Evolutionary conservation across 2,888 invertebrate genomes (phyloP).

Genomic region (Dichetophora obliterata): DNA sequence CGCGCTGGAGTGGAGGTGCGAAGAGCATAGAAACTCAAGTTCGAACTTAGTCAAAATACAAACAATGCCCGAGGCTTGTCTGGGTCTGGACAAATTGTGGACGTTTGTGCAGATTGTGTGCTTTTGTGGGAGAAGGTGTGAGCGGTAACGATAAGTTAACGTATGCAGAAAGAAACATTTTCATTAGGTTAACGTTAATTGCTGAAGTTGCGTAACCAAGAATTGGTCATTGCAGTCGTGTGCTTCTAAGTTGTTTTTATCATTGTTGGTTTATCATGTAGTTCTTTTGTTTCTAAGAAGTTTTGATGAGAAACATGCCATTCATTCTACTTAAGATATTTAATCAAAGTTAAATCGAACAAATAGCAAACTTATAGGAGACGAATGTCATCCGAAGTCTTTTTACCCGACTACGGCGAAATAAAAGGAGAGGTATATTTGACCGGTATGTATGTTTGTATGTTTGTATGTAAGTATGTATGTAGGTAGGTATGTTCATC

Average conservation of each 20-base stretch:
- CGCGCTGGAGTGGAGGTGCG: not conserved
- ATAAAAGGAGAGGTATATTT: no score
- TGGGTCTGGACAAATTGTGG: not conserved
- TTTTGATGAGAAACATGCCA: no score
- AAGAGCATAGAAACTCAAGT: not conserved
- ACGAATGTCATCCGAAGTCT: no score
- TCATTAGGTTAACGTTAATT: conserved; percentile 26
- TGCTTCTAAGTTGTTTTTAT: not conserved
- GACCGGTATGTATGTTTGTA: no score
- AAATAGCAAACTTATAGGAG: no score
- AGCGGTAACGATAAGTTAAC: not conserved
- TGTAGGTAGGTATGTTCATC: no score
- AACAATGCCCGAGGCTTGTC: not conserved
- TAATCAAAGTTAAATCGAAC: no score
- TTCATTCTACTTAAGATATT: no score
- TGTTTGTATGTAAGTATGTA: no score
- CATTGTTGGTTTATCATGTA: not conserved
- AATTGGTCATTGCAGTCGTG: not conserved
- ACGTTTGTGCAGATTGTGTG: not conserved
- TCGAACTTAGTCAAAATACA: not conserved
- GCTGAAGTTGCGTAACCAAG: conserved; percentile 12
- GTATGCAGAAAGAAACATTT: not conserved
- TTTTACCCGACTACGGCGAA: no score
- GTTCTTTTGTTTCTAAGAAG: not conserved
- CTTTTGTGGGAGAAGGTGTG: not conserved